Evolutionary conservation across 2,888 invertebrate genomes (phyloP).

Genomic region (Tetropium fuscum): DNA sequence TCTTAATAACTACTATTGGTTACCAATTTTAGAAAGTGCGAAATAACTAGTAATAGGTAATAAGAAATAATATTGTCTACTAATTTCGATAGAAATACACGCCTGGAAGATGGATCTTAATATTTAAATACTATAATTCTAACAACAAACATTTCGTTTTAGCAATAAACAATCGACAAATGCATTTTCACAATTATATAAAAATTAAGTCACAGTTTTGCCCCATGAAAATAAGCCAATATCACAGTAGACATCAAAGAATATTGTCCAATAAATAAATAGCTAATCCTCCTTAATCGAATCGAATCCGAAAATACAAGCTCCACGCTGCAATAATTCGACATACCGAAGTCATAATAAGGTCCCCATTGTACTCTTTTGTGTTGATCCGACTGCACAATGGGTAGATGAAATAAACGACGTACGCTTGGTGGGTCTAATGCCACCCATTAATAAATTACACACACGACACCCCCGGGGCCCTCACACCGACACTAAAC

Average conservation of each 20-base stretch:
- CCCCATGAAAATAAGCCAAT: neutral
- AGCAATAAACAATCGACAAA: too few species aligned
- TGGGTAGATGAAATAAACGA: slow-evolving; percentile 61
- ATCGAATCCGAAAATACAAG: slow-evolving; percentile 39
- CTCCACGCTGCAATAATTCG: slow-evolving; percentile 48
- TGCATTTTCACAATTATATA: too few species aligned
- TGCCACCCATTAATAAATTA: slow-evolving; percentile 67
- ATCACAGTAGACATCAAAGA: neutral
- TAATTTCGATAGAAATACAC: too few species aligned
- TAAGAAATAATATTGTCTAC: too few species aligned
- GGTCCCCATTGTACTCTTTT: slow-evolving; percentile 58
- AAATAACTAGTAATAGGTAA: too few species aligned
- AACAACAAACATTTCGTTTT: too few species aligned
- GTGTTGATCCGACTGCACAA: slow-evolving; percentile 43
- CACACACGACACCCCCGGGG: slow-evolving; percentile 64
- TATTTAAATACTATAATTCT: too few species aligned
- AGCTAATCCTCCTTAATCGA: slow-evolving; percentile 48
- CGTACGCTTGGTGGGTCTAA: slow-evolving; percentile 57
- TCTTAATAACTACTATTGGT: too few species aligned
- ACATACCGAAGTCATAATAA: slow-evolving; percentile 52
- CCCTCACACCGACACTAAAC: slow-evolving; percentile 60
- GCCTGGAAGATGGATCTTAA: too few species aligned
- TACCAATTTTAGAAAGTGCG: too few species aligned
- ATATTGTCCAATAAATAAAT: slow-evolving; percentile 37
- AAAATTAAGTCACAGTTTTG: too few species aligned